Evolutionary conservation across 2,113 vertebrate species (phyloP).

Genomic region (Nerophis ophidion): DNA sequence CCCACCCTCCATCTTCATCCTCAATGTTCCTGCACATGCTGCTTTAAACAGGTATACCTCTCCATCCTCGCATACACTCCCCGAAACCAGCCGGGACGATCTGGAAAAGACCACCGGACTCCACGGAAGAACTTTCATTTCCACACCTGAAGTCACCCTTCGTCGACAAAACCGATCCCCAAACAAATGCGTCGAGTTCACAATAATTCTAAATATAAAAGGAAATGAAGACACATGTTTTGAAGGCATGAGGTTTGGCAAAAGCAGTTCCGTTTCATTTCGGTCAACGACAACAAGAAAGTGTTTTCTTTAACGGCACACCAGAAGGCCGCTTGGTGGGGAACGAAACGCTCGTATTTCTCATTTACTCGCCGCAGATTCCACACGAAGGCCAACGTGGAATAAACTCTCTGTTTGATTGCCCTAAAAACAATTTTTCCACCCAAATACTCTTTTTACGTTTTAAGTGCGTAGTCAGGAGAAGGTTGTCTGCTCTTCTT

Average conservation of each 20-base stretch:
- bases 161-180: constrained; percentile 20
- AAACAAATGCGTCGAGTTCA: constrained; percentile 59
- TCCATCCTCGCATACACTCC: constrained; percentile 70
- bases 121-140: constrained; percentile 41
- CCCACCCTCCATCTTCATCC: constrained; percentile 48
- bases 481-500: too few relatives aligned
- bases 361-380: constrained; percentile 36
- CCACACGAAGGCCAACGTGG: constrained; percentile 20
- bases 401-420: constrained; percentile 13
- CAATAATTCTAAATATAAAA: constrained; percentile 44
- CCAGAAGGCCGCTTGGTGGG: constrained; percentile 34
- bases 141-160: constrained; percentile 45
- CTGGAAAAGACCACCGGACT: constrained; percentile 44
- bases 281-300: constrained; percentile 14
- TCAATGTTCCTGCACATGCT: constrained; percentile 72
- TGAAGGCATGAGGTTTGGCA: constrained; percentile 31
- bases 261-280: constrained; percentile 29
- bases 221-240: constrained; percentile 29
- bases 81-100: constrained; percentile 56
- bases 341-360: constrained; percentile 44
- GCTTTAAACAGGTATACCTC: constrained; percentile 75
- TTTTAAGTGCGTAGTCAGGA: constrained; percentile 24
- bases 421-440: constrained; percentile 2
- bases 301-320: constrained; percentile 33
- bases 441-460: constrained; percentile 19